Evolutionary conservation across 2,113 vertebrate genomes (phyloP), one percentile per base, ranked within the genome.

Genomic region (Thymallus thymallus): DNA sequence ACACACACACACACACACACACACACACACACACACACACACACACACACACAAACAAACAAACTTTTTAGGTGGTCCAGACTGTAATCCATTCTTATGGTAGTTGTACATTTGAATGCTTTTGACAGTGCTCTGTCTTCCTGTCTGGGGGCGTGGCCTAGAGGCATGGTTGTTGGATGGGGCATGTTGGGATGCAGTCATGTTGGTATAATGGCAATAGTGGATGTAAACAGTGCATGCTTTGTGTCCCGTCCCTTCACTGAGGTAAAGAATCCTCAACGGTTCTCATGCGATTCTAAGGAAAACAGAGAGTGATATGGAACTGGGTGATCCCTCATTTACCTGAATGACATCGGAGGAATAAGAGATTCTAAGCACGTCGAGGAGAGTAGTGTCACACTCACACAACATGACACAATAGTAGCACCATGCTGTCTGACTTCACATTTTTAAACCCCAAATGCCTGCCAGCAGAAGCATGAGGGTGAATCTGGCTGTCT

Each of bases 1-100:
- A 72, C 69, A 55, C 46, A 65, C 32, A 41, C 56, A 61, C 55
- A 29, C 29, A 29, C 29, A 29, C 29, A 29, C 26, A 29, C 26
- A 29, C 26, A 29, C 26, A 29, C 26, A 29, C 68, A 29, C 6
- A 63, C 64, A 68, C 73, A 77, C 83, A 45, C 46, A 67, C n/a
- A 82, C 82, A 78, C 86, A 85, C 79, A 80, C 83, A 30, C 4
- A 30, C 30, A 41, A 10, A 12, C 77, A 80, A 10, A 41, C 76
- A 78, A 48, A 45, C 68, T 55, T 22, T 72, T 75, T 85, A 78
- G 88, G 85, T 87, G 83, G 86, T 87, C 85, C 66, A 60, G 71
- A 29, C 71, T 69, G 24, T 29, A 6, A 77, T 60, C 56, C 20
- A 60, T 22, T 60, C 6, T 6, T 60, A 60, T 22, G 18, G 56